phyloP scores from a whole-genome alignment of 1,140 invertebrate genomes.

The Aricia agestis region DNA sequence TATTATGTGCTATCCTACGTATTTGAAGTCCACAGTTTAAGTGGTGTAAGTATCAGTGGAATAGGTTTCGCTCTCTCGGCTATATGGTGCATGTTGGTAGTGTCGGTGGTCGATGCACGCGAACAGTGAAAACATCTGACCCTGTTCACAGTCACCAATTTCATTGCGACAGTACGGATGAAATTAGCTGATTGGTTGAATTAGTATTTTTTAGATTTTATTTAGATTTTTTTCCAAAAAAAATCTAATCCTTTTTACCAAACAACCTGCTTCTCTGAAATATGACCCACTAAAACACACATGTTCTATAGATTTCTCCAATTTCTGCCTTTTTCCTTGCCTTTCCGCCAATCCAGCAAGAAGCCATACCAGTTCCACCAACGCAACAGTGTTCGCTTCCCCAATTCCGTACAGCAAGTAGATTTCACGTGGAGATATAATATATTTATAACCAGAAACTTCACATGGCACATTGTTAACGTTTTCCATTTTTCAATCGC shows the following conservation, averaged over 20 bases:
- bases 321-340: too few relatives aligned
- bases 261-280: too few relatives aligned
- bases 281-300: too few relatives aligned
- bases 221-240: too few relatives aligned
- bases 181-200: too few relatives aligned
- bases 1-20: too few relatives aligned
- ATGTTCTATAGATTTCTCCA: too few relatives aligned
- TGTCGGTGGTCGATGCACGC: background rate
- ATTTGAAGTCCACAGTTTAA: conserved; percentile 24
- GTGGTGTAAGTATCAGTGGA: conserved; percentile 13
- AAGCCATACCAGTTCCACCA: background rate
- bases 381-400: background rate
- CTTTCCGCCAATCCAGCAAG: too few relatives aligned
- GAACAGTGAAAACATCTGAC: conserved; percentile 7
- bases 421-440: conserved; percentile 6
- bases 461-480: conserved; percentile 28
- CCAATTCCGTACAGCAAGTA: background rate
- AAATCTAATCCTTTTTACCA: background rate
- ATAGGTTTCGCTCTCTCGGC: conserved; percentile 32
- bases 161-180: background rate
- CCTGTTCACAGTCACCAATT: background rate
- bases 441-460: conserved; percentile 17
- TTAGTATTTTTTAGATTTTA: too few relatives aligned
- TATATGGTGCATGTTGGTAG: conserved; percentile 29
- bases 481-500: conserved; percentile 68